These are phyloP conservation scores for Pituophis catenifer DNA, from an alignment of 2,113 vertebrate species.

Conservation along the genomic window DNA sequence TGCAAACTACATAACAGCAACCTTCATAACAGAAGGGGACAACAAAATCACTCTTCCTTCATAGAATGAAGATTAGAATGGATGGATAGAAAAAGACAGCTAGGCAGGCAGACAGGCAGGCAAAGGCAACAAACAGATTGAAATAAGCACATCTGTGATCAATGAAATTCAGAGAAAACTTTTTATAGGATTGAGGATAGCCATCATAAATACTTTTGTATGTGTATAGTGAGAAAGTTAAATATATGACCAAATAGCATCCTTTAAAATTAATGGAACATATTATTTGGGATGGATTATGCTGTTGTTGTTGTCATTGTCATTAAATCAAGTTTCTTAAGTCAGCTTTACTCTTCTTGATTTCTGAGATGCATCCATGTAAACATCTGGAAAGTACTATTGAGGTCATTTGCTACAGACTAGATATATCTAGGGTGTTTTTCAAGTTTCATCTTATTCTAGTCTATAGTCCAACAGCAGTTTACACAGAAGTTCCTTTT, in stretches of 20 bases:
- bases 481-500: neutral
- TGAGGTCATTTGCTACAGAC: neutral
- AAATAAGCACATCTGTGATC: neutral
- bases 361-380: neutral
- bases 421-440: neutral
- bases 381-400: neutral
- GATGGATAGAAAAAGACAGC: too few species aligned
- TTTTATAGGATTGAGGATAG: neutral
- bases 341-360: neutral
- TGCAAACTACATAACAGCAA: neutral
- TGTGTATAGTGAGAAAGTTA: neutral
- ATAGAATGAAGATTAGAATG: neutral
- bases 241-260: neutral
- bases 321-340: neutral
- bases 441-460: neutral
- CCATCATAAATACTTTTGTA: neutral
- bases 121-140: neutral
- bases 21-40: neutral
- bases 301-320: neutral
- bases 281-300: neutral
- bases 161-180: neutral
- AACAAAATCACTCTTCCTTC: neutral
- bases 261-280: neutral
- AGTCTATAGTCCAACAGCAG: neutral
- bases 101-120: neutral